A percentile compares a stretch with the other conserved stretches of the same genome.
Evolutionary conservation across 2,113 vertebrate species (phyloP).

Genomic region (Mormyrus lacerda): DNA sequence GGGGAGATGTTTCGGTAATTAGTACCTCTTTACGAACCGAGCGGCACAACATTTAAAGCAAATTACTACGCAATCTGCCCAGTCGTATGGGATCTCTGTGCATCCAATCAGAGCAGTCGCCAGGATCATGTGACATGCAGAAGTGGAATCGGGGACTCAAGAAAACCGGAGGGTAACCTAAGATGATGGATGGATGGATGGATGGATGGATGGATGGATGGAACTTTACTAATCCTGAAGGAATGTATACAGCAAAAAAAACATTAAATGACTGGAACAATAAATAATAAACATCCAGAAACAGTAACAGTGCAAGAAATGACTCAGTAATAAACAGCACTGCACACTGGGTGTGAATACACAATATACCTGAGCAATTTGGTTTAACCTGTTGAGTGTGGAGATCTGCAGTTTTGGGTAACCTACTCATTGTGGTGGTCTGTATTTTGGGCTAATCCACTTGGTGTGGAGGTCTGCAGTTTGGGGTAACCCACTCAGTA

Average conservation of each 20-base stretch:
- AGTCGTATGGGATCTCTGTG: neutral
- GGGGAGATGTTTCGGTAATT: constrained; percentile 18
- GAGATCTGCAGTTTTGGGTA: neutral
- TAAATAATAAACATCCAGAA: too few relatives aligned
- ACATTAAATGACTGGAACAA: too few relatives aligned
- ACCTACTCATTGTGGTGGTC: too few relatives aligned
- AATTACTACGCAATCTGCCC: neutral
- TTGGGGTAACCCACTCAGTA: too few relatives aligned
- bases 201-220: neutral
- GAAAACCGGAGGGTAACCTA: neutral
- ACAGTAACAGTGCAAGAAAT: too few relatives aligned
- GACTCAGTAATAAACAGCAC: too few relatives aligned
- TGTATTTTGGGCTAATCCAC: too few relatives aligned
- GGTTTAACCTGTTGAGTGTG: neutral
- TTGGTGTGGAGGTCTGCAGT: neutral
- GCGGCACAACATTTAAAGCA: neutral
- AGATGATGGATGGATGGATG: neutral
- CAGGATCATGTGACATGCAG: neutral
- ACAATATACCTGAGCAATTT: neutral
- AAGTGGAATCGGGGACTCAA: neutral
- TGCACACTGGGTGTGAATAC: too few relatives aligned
- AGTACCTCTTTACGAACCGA: constrained; percentile 14
- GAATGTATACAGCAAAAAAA: too few relatives aligned
- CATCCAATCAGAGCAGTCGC: neutral
- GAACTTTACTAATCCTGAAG: neutral